Conservation (phyloP, 2,888 invertebrate species). For the Macropis europaea region DNA sequence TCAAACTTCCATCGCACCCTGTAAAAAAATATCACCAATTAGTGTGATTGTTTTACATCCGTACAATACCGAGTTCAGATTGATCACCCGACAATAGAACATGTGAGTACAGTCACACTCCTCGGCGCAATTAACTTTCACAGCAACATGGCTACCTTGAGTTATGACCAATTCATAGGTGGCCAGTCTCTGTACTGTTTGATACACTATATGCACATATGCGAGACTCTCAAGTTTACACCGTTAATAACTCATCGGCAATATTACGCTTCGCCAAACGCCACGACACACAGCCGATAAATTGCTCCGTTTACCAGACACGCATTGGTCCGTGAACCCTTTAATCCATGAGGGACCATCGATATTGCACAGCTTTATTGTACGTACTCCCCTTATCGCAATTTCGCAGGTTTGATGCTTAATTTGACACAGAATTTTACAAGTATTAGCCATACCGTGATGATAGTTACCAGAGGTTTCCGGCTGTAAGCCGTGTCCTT, state of each 20-base stretch:
- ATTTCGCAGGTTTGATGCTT: slow-evolving; percentile 24
- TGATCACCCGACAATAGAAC: neutral
- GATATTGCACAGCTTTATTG: slow-evolving; percentile 35
- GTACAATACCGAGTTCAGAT: neutral
- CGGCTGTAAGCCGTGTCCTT: too few relatives aligned
- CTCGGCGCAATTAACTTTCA: slow-evolving; percentile 33
- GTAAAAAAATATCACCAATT: too few relatives aligned
- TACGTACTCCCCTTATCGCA: slow-evolving; percentile 36
- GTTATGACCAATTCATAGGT: slow-evolving; percentile 36
- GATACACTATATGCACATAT: neutral
- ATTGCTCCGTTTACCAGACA: slow-evolving; percentile 47
- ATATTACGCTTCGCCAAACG: slow-evolving; percentile 49
- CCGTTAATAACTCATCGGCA: slow-evolving; percentile 55
- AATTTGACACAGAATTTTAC: neutral
- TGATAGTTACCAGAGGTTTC: too few relatives aligned
- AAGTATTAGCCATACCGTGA: too few relatives aligned
- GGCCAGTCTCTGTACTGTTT: neutral
- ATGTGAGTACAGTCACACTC: neutral
- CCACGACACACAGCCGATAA: slow-evolving; percentile 47
- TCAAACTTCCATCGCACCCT: neutral
- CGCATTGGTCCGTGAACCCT: slow-evolving; percentile 43
- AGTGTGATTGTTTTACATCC: neutral
- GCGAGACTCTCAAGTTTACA: slow-evolving; percentile 36
- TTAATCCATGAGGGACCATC: slow-evolving; percentile 40
- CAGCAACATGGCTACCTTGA: slow-evolving; percentile 31